Evolutionary conservation across 2,113 vertebrate species (phyloP).

Genomic region (Spea multiplicata): DNA sequence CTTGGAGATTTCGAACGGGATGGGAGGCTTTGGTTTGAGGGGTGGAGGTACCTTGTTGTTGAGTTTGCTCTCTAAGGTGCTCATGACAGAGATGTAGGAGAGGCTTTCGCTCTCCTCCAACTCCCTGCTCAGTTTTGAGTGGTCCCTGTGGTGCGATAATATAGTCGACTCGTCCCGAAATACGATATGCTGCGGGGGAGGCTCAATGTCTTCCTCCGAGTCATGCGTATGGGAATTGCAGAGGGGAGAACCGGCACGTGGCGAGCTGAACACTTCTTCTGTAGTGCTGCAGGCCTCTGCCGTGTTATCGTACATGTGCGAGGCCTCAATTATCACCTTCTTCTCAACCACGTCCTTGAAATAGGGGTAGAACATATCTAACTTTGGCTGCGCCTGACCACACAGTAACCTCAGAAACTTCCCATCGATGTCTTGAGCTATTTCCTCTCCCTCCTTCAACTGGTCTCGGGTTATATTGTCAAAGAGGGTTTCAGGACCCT

Average conservation of each 20-base stretch:
- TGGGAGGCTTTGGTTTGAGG: constrained; percentile 85
- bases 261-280: constrained; percentile 83
- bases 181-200: constrained; percentile 68
- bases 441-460: constrained; percentile 84
- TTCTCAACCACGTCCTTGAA: constrained; percentile 89
- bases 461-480: constrained; percentile 85
- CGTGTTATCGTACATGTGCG: constrained; percentile 90
- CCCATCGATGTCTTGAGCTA: constrained; percentile 89
- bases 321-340: constrained; percentile 84
- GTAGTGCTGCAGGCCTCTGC: constrained; percentile 84
- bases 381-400: constrained; percentile 78
- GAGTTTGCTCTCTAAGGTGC: constrained; percentile 81
- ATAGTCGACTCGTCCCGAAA: constrained; percentile 73
- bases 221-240: constrained; percentile 82
- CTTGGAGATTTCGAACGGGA: constrained; percentile 84
- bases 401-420: constrained; percentile 77
- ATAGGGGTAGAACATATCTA: constrained; percentile 86
- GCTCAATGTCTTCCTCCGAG: constrained; percentile 86
- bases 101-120: constrained; percentile 79
- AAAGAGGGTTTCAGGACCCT: constrained; percentile 71
- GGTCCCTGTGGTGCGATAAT: constrained; percentile 68
- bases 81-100: constrained; percentile 76
- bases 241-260: constrained; percentile 84
- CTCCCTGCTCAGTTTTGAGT: constrained; percentile 79
- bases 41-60: constrained; percentile 91